Conservation (phyloP, 2,888 invertebrate genomes). For the Drosophila tanythrix region DNA sequence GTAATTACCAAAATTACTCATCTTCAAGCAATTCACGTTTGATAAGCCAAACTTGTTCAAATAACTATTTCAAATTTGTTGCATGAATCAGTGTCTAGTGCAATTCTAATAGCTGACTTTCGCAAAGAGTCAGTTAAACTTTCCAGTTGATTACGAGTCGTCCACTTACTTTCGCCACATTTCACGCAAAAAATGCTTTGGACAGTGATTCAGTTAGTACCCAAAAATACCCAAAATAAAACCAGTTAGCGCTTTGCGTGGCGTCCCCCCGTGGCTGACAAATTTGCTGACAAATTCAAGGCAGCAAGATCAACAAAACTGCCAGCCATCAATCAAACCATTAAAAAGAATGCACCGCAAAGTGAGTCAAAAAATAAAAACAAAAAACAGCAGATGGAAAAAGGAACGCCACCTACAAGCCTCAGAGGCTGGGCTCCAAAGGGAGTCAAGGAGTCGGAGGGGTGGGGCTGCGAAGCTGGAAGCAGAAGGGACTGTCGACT, state of each 20-base stretch:
- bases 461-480: neutral
- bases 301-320: slow-evolving; percentile 69
- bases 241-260: slow-evolving; percentile 62
- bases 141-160: slow-evolving; percentile 47
- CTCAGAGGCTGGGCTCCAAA: neutral
- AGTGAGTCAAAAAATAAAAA: slow-evolving; percentile 61
- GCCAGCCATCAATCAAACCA: slow-evolving; percentile 80
- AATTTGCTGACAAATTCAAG: slow-evolving; percentile 80
- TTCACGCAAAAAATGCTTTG: slow-evolving; percentile 60
- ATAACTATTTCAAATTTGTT: neutral
- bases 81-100: slow-evolving; percentile 22
- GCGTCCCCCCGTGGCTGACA: slow-evolving; percentile 62
- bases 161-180: slow-evolving; percentile 63
- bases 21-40: neutral
- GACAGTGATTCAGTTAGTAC: slow-evolving; percentile 69
- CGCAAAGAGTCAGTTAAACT: slow-evolving; percentile 25
- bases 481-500: slow-evolving; percentile 38
- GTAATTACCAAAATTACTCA: neutral
- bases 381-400: neutral
- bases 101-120: slow-evolving; percentile 26
- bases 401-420: slow-evolving; percentile 70
- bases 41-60: neutral
- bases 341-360: slow-evolving; percentile 79
- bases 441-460: neutral
- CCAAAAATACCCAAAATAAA: slow-evolving; percentile 44